Evolutionary conservation across 1,140 invertebrate species (phyloP).

Genomic region (Heliconius hermathena): DNA sequence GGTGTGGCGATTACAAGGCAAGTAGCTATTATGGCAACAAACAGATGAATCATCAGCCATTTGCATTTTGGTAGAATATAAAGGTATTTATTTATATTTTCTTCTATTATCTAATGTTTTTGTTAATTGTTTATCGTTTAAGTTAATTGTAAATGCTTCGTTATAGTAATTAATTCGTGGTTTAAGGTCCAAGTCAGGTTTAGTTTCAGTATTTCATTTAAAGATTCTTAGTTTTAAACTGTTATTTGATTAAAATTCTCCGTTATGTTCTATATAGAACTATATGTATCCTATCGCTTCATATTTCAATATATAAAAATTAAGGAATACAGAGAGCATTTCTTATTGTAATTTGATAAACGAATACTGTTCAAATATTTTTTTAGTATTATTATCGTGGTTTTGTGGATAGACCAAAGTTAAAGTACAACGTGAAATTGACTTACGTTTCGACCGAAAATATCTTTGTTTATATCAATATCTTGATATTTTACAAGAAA

Average conservation of each 20-base stretch:
- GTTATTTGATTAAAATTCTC: background rate
- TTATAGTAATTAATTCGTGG: background rate
- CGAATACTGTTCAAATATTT: too few relatives aligned
- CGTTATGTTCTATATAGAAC: too few relatives aligned
- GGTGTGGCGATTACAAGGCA: constrained; percentile 66
- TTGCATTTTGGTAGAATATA: constrained; percentile 55
- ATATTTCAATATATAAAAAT: background rate
- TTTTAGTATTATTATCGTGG: too few relatives aligned
- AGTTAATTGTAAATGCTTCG: background rate
- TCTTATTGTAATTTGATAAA: background rate
- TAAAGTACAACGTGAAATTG: too few relatives aligned
- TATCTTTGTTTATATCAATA: background rate
- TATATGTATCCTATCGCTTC: too few relatives aligned
- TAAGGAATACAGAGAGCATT: background rate
- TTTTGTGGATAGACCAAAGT: too few relatives aligned
- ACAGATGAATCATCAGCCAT: constrained; percentile 57
- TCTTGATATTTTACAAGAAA: background rate
- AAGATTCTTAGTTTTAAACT: background rate
- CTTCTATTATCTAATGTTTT: background rate
- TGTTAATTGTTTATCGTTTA: background rate
- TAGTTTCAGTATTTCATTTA: background rate
- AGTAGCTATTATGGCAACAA: constrained; percentile 66
- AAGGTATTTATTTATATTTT: constrained; percentile 11
- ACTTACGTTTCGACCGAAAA: too few relatives aligned
- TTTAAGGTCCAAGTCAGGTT: background rate